phyloP scores from a whole-genome alignment of 2,888 invertebrate genomes.

The Tholera decimalis region DNA sequence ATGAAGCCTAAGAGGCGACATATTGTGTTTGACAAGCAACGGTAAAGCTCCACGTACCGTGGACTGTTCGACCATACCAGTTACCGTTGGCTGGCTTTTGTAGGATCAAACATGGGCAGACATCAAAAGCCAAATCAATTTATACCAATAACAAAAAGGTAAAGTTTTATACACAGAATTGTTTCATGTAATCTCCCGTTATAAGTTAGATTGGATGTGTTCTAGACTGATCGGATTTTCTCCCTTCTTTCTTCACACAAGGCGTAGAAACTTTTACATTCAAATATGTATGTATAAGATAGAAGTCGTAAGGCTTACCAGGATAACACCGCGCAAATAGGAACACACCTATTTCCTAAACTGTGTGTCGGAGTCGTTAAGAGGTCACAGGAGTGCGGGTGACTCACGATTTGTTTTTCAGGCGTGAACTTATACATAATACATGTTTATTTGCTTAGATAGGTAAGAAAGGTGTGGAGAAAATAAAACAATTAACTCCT shows the following conservation, averaged over 20 bases:
- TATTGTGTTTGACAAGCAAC: too few species aligned
- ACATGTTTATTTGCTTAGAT: neutral
- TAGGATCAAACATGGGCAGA: too few species aligned
- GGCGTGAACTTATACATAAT: constrained; percentile 8
- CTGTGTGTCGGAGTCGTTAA: constrained; percentile 34
- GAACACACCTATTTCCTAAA: constrained; percentile 27
- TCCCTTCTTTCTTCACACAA: neutral
- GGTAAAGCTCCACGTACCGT: too few species aligned
- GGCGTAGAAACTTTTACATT: constrained; percentile 37
- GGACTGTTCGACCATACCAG: too few species aligned
- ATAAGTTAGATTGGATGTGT: constrained; percentile 49
- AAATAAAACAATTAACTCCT: too few species aligned
- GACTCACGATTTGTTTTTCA: constrained; percentile 25
- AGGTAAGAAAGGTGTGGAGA: neutral
- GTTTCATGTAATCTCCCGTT: constrained; percentile 28
- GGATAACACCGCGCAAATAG: constrained; percentile 33
- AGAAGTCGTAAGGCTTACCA: constrained; percentile 25
- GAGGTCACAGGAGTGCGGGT: constrained; percentile 20
- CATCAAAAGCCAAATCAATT: constrained; percentile 10
- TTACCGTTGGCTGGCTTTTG: too few species aligned
- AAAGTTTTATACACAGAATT: constrained; percentile 24
- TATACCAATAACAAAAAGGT: neutral
- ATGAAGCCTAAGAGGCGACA: too few species aligned
- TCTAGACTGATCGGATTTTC: constrained; percentile 32
- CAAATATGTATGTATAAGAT: constrained; percentile 43